Evolutionary conservation across 2,797 vertebrate genomes (phyloP), one percentile per base, ranked within the genome.

Genomic region (Sebastes itinus): DNA sequence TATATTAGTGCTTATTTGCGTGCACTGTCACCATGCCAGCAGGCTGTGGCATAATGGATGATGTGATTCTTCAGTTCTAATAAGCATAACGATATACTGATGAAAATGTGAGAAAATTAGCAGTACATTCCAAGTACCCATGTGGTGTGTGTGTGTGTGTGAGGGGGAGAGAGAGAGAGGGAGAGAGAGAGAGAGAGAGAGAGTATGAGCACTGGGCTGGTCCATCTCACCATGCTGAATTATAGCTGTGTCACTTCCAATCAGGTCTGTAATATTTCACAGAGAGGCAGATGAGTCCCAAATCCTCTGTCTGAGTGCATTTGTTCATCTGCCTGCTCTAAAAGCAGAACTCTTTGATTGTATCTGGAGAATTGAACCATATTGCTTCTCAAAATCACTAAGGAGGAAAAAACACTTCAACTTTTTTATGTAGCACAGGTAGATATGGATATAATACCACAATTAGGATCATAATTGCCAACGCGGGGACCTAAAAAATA

Each of bases 231-330:
- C 72, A 59, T 71, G 76, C 82, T 93, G 90, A 94, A 94, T 94
- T 93, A 94, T 92, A 91, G 85, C 79, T 81, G 60, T 93, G 91
- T 93, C 94, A 93, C 91, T 92, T 94, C 69, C 82, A 93, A 92
- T 95, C 92, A 83, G 67, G 74, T 85, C 78, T 88, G 88, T 94
- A 90, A 94, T 94, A 89, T 91, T 94, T 95, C 91, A 92, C 90
- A 87, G 77, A 62, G 65, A 79, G 77, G 81, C 72, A 75, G 69
- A 88, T 38, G 38, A 92, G 75, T 83, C 83, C 89, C 81, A 88
- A 85, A 92, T 86, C 80, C 65, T 87, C 74, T 74, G 71, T 91
- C 88, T 88, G 72, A 61, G 78, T 79, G 81, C 73, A 87, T 90
- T 91, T 92, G 89, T 72, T 89, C 90, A 79, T 86, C 87, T 75